A percentile compares a stretch with the other conserved stretches of the same genome.
Conservation (phyloP, 2,113 vertebrate genomes). For the Rhinoderma darwinii region DNA sequence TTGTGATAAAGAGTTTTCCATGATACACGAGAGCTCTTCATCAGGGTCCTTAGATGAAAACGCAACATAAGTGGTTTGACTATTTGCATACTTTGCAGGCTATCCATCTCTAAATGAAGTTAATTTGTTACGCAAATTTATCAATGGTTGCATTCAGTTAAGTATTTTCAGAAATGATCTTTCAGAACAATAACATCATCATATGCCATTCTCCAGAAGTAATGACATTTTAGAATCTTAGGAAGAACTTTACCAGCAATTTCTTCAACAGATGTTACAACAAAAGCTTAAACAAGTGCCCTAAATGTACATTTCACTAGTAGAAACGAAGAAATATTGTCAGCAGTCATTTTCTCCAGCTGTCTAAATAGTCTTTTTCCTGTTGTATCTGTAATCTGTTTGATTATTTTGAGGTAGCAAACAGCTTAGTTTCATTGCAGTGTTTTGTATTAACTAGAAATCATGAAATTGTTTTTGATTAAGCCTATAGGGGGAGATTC, state of each 20-base stretch:
- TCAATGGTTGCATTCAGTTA: not conserved
- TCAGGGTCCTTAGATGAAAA: not conserved
- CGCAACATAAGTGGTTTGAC: not conserved
- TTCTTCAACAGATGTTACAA: slow-evolving; percentile 41
- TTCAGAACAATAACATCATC: slow-evolving; percentile 23
- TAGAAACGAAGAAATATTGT: slow-evolving; percentile 18
- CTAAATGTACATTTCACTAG: slow-evolving; percentile 31
- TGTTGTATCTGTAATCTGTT: slow-evolving; percentile 6
- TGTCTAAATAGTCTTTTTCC: slow-evolving; percentile 42
- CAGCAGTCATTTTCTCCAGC: slow-evolving; percentile 27
- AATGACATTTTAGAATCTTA: slow-evolving; percentile 27
- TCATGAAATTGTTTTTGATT: not conserved
- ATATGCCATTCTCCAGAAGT: slow-evolving; percentile 25
- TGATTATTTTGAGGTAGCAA: slow-evolving; percentile 16
- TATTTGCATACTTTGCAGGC: not conserved
- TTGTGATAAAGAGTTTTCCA: not conserved
- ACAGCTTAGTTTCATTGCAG: slow-evolving; percentile 20
- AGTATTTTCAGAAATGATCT: not conserved
- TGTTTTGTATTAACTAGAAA: not conserved
- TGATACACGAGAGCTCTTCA: not conserved
- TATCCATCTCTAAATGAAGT: slow-evolving; percentile 2
- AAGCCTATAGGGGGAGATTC: not conserved
- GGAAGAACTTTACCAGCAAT: slow-evolving; percentile 9
- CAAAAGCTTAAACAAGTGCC: slow-evolving; percentile 43
- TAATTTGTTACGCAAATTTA: slow-evolving; percentile 9